Evolutionary conservation across 2,113 vertebrate genomes (phyloP), one percentile per base, ranked within the genome.

Genomic region (Collichthys lucidus): DNA sequence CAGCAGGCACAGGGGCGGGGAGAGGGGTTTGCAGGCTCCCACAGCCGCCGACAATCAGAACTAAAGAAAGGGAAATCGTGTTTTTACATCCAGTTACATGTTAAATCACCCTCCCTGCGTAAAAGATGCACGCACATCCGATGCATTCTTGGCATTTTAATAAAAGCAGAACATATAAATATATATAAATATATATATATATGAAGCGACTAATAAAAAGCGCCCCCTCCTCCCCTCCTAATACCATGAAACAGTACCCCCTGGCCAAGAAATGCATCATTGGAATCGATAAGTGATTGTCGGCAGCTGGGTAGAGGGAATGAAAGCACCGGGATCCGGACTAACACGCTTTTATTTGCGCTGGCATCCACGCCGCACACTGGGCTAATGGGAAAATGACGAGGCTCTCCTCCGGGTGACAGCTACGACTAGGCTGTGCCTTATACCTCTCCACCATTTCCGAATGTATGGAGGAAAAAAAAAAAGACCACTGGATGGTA

Each of bases 211-310:
- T 63, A 71, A 83, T 85, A 77, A 89, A 67, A 76, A 79, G 67
- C 77, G 7, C 46, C 20, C 17, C 42, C 50, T 22, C 52, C 50
- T 19, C 57, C 22, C 29, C 29, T 22, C 78, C 59, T 66, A 70
- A 75, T 72, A 60, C 77, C 86, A 90, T 79, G 77, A 75, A 90
- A 89, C 79, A 52, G 79, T 71, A 64, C 67, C 79, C 83, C 57
- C 52, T 57, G 75, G 85, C 79, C 82, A 70, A 86, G 83, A 90
- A 84, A 84, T 78, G 76, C 82, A 88, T 88, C 82, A 77, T 72
- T 90, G 87, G 83, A 87, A 85, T 90, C 87, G 84, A 89, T 90
- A 85, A 89, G 82, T 84, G 89, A 87, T 68, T 53, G 84, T 86
- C 80, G 73, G 70, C 76, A 84, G 90, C 85, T 80, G 80, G 76